Conservation (phyloP, 2,888 invertebrate genomes). For the Acleris laterana region DNA sequence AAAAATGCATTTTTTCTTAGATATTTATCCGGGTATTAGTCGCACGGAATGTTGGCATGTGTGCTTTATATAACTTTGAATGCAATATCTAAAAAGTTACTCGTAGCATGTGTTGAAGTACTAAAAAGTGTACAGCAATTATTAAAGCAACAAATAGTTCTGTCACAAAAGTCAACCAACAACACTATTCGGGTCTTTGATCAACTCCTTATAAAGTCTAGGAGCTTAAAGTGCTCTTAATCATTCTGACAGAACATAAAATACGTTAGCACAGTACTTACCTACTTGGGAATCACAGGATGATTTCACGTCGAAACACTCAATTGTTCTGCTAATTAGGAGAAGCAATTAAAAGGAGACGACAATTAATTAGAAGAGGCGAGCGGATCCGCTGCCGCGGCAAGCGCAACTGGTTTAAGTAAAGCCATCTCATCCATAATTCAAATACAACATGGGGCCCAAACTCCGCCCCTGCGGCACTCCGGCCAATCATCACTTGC, state of each 20-base stretch:
- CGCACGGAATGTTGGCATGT: too few species aligned
- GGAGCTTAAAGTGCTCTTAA: not conserved
- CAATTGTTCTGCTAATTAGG: conserved; percentile 76
- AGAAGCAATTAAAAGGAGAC: conserved; percentile 81
- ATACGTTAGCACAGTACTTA: conserved; percentile 45
- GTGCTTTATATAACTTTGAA: too few species aligned
- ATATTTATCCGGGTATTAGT: too few species aligned
- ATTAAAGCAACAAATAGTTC: not conserved
- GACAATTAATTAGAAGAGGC: conserved; percentile 82
- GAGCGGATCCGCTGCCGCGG: conserved; percentile 77
- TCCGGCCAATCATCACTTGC: conserved; percentile 77
- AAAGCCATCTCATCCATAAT: conserved; percentile 76
- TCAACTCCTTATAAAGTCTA: not conserved
- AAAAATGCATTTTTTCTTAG: too few species aligned
- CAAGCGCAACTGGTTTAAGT: conserved; percentile 80
- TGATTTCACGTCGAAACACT: conserved; percentile 68
- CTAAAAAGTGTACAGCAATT: too few species aligned
- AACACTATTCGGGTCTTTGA: not conserved
- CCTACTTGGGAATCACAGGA: conserved; percentile 48
- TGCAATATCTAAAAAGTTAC: too few species aligned
- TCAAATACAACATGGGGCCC: conserved; percentile 83
- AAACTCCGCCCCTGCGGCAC: conserved; percentile 79
- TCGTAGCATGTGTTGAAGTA: too few species aligned
- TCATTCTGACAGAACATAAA: conserved; percentile 36
- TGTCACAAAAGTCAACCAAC: too few species aligned